Percentiles rank a stretch among this genome's conserved stretches.
Evolutionary conservation across 2,113 vertebrate genomes (phyloP).

Genomic region (Sapayoa aenigma): DNA sequence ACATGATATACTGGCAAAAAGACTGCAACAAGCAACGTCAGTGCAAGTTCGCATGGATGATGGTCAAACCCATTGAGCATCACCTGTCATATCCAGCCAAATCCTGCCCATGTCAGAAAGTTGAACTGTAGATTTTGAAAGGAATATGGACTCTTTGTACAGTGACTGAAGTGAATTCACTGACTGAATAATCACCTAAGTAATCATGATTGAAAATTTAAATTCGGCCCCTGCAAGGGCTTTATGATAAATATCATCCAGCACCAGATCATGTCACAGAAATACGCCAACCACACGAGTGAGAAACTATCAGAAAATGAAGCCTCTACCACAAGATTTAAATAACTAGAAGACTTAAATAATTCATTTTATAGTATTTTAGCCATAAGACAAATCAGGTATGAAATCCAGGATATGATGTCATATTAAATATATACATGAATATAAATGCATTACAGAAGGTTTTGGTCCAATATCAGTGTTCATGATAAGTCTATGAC

Average conservation of each 20-base stretch:
- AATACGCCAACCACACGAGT: background rate
- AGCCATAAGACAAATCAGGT: background rate
- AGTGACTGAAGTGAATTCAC: background rate
- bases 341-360: background rate
- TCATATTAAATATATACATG: background rate
- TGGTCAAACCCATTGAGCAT: constrained; percentile 75
- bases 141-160: background rate
- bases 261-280: background rate
- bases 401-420: background rate
- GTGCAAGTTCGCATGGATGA: constrained; percentile 86
- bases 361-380: background rate
- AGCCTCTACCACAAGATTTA: background rate
- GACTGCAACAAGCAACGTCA: constrained; percentile 79
- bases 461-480: background rate
- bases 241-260: background rate
- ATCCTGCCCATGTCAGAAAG: constrained; percentile 68
- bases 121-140: constrained; percentile 75
- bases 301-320: background rate
- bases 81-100: constrained; percentile 20
- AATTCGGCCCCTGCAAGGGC: background rate
- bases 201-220: background rate
- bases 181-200: background rate
- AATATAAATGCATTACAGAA: background rate
- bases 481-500: background rate
- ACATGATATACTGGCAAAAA: constrained; percentile 84